Evolutionary conservation across 2,888 invertebrate species (phyloP).

Genomic region (Yponomeuta plumbellus): DNA sequence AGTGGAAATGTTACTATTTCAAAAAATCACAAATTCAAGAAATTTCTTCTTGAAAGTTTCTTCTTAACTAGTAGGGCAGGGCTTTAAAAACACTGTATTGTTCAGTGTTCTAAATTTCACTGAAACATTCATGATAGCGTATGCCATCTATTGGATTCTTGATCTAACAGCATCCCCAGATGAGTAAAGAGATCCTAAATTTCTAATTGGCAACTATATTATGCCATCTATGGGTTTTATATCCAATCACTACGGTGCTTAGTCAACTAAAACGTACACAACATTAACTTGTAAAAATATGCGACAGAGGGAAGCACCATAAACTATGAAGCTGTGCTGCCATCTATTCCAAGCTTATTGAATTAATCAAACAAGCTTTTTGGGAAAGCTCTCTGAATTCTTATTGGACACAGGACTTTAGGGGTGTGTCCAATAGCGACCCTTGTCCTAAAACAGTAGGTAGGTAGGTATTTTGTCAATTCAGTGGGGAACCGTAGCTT

Average conservation of each 20-base stretch:
- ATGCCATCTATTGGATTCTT: slow-evolving; percentile 38
- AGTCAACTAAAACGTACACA: not conserved
- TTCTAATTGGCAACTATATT: slow-evolving; percentile 2
- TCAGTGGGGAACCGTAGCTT: not conserved
- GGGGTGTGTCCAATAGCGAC: slow-evolving; percentile 9
- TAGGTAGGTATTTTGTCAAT: not conserved
- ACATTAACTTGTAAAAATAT: not conserved
- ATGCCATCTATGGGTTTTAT: slow-evolving; percentile 38
- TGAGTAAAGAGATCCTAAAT: no score
- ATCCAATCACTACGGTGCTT: not conserved
- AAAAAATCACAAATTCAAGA: no score
- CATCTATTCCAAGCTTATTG: slow-evolving; percentile 20
- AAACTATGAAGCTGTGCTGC: not conserved
- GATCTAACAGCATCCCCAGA: not conserved
- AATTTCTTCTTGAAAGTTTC: no score
- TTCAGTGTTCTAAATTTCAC: not conserved
- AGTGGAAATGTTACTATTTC: no score
- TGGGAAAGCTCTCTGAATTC: not conserved
- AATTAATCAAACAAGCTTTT: slow-evolving; percentile 24
- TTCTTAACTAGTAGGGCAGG: no score
- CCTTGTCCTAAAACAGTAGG: not conserved
- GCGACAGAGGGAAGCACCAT: slow-evolving; percentile 6
- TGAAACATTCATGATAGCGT: slow-evolving; percentile 8
- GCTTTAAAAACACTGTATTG: not conserved
- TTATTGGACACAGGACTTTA: not conserved